phyloP scores from a whole-genome alignment of 1,140 invertebrate species.

The Macrobrachium nipponense region DNA sequence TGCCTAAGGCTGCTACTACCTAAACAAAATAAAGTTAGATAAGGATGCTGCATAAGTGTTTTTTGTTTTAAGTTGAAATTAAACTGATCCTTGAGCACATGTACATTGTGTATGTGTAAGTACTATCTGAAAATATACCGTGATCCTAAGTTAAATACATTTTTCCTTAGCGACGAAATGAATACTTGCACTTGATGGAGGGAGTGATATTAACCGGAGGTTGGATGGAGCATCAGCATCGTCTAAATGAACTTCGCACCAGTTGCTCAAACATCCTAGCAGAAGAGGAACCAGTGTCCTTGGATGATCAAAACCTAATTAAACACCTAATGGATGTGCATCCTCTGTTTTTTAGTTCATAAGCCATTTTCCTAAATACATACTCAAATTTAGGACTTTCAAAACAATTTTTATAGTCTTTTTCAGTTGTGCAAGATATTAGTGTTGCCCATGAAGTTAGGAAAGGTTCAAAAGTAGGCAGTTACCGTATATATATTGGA shows the following conservation, averaged over 20 bases:
- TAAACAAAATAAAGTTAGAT: no score
- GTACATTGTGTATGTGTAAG: no score
- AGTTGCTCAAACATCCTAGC: constrained; percentile 38
- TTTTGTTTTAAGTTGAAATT: no score
- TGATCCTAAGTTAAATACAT: background rate
- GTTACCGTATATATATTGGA: no score
- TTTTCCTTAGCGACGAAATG: constrained; percentile 27
- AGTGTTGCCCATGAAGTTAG: no score
- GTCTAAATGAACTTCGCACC: constrained; percentile 11
- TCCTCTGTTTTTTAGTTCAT: constrained; percentile 17
- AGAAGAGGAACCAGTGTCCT: constrained; percentile 41
- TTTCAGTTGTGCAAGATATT: no score
- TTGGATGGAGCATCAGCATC: constrained; percentile 52
- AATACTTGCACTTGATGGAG: constrained; percentile 45
- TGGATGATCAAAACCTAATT: constrained; percentile 34
- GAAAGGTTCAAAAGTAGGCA: no score
- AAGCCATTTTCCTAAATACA: background rate
- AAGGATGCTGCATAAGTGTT: no score
- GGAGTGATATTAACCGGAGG: constrained; percentile 41
- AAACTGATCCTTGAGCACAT: no score
- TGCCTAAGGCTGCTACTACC: no score
- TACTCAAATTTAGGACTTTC: background rate
- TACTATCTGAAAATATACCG: no score
- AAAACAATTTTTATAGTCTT: no score
- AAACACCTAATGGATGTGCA: constrained; percentile 11